Evolutionary conservation across 64 coral and sea anemone species (phyloP), one percentile per base, ranked within the genome.

Genomic region (Dendronephthya gigantea): DNA sequence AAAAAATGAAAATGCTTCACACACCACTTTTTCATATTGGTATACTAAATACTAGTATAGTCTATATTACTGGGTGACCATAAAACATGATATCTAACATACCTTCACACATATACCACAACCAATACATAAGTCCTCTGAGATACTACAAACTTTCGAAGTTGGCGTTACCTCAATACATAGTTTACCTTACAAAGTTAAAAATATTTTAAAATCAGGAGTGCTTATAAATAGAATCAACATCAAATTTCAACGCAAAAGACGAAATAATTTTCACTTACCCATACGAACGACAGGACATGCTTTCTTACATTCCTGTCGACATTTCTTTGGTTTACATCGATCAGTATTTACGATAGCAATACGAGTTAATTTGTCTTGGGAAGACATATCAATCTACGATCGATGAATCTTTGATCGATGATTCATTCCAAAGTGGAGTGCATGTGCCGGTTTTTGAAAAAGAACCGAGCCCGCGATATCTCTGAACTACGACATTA

Each of bases 21-120:
- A 45, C 41, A 11, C 41, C 41, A 45, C 41, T 11, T 6, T 11
- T 45, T 45, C 41, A 45, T 45, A 6, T 45, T 45, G 41, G 11
- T 45, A 45, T 11, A 45, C 41, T 45, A 45, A 6, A 45, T 6
- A 45, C 41, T 11, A 45, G 4, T 45, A 11, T 6, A 45, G 11
- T 45, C 41, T 6, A 45, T 6, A 45, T 45, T 45, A n/a, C n/a
- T n/a, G n/a, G n/a, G n/a, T n/a, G n/a, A n/a, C n/a, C n/a, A n/a
- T n/a, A n/a, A n/a, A n/a, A n/a, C n/a, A n/a, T n/a, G n/a, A n/a
- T 45, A 6, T 6, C 41, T 6, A 4, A 34, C 49, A 66, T 98
- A 98, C 95, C 95, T 98, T 98, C 1, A 87, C 82, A 83, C 95
- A 98, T 22, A 98, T 98, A 72, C 95, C 95, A 98, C 95, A 98